Base-by-base conservation (phyloP, 2,888 invertebrate genomes). In the Crepidodera aurea region DNA sequence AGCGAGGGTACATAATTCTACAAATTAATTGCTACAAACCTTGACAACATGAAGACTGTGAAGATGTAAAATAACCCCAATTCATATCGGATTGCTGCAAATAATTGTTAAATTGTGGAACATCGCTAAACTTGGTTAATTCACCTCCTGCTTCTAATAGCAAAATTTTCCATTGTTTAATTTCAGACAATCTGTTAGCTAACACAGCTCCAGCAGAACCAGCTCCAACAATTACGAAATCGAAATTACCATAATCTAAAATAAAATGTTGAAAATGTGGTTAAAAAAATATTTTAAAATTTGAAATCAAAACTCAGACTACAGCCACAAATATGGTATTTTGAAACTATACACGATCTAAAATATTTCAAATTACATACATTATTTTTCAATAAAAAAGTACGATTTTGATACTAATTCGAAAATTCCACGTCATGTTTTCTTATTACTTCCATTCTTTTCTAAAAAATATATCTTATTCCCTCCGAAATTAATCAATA, bases 41-140 rank as follows among this genome's bases (percentile, higher is more conserved):
- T 42, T 51, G 51, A 32, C 64, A 65, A 19, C 57, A 51, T 19
- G 37, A 54, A 27, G 29, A 50, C 19, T 61, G 61, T 4, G 64
- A 50, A 22, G 48, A 57, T n/a, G 61, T 61, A 3, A 53, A 51
- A 15, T 65, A 65, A 22, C 64, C 64, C 64, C 64, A 65, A 22
- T 65, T 48, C 54, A 65, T 58, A 7, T 44, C 29, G 1, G 59
- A 39, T 18, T 42, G 15, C 15, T 18, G 37, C 10, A 61, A 18
- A 22, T 61, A 58, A 15, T 29, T 2, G 13, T 32, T 42, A 25
- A 68, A 39, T 16, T 22, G 57, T n/a, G 67, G 67, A 7, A 66
- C 56, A n/a, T 65, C 61, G 34, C 56, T 67, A 19, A 67, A 67
- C 10, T 50, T 39, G 25, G 50, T 53, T 34, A 61, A 53, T 3